Conservation (phyloP, 2,113 vertebrate species). For the Xerus inauris region DNA sequence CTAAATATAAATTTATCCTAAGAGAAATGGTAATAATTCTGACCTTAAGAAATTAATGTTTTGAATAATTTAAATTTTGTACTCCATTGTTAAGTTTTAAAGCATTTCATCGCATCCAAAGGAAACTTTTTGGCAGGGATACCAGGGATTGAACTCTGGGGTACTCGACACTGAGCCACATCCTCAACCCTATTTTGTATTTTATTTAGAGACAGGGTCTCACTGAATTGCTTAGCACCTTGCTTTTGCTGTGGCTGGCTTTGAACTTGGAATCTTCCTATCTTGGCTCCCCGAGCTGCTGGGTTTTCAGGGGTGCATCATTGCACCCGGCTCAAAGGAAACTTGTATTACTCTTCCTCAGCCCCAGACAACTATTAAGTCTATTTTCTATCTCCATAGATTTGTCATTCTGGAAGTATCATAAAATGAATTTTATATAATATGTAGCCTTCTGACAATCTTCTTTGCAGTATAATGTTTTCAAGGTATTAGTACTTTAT, state of each 20-base stretch:
- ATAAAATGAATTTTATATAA: not conserved
- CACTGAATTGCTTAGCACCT: no score
- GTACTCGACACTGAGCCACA: no score
- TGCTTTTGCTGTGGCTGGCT: no score
- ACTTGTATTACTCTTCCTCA: not conserved
- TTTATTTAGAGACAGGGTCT: no score
- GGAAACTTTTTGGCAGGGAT: no score
- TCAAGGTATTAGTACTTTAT: not conserved
- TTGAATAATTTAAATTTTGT: conserved; percentile 26
- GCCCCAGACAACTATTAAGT: not conserved
- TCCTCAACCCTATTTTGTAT: no score
- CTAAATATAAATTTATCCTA: conserved; percentile 10
- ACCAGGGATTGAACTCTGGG: no score
- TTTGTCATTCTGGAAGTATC: not conserved
- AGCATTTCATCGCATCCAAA: not conserved
- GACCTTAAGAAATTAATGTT: conserved; percentile 15
- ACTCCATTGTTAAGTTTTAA: no score
- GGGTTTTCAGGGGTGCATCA: no score
- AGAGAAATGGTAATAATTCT: conserved; percentile 3
- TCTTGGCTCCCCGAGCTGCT: no score
- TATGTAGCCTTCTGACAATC: not conserved
- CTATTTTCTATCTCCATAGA: not conserved
- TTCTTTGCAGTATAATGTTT: not conserved
- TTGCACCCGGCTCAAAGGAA: not conserved
- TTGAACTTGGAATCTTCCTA: no score